Conservation (phyloP, 2,797 vertebrate species). For the Falco biarmicus region DNA sequence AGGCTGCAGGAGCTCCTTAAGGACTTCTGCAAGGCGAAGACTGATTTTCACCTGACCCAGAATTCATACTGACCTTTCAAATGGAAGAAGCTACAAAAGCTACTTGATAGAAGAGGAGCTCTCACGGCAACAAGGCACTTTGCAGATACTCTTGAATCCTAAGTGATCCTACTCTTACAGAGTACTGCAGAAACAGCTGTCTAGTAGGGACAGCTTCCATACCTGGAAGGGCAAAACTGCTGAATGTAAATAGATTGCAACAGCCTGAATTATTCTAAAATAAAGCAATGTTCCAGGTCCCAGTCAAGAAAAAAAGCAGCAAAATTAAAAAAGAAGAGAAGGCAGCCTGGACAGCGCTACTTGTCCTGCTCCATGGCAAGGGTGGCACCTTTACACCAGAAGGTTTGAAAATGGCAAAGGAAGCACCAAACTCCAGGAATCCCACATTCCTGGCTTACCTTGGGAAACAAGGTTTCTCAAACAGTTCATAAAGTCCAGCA, state of each 20-base stretch:
- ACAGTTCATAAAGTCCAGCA: neutral
- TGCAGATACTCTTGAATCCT: neutral
- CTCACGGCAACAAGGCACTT: neutral
- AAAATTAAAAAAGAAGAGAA: neutral
- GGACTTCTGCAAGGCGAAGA: neutral
- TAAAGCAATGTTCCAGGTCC: neutral
- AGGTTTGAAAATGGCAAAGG: neutral
- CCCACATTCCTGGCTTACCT: neutral
- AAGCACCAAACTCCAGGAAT: neutral
- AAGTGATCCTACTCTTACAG: neutral
- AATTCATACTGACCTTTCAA: neutral
- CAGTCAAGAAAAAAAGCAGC: neutral
- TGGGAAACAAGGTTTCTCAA: neutral
- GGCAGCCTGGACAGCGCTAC: neutral
- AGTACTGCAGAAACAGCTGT: neutral
- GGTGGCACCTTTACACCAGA: neutral
- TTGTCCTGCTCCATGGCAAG: neutral
- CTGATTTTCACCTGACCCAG: neutral
- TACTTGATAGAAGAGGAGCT: neutral
- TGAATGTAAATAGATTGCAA: neutral
- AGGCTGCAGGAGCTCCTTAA: neutral
- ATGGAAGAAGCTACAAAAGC: neutral
- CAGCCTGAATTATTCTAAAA: neutral
- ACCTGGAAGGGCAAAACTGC: neutral
- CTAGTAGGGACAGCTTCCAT: neutral